A percentile compares a stretch with the other conserved stretches of the same genome.
phyloP scores from a whole-genome alignment of 2,797 vertebrate genomes.

The Euphonia xanthogaster region DNA sequence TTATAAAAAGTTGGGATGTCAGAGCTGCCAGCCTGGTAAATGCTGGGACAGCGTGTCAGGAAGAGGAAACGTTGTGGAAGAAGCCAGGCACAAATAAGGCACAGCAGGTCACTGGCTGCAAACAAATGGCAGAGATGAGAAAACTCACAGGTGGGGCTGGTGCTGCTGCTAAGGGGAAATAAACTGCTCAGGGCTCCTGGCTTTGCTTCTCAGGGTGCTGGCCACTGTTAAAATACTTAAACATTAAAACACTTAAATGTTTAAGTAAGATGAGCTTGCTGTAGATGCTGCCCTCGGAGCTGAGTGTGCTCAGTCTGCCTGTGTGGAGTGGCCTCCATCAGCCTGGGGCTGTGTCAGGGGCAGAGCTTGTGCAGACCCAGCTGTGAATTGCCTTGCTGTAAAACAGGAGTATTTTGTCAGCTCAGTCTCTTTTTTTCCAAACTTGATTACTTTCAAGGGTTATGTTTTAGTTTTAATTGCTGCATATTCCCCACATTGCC shows the following conservation, averaged over 20 bases:
- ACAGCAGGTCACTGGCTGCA: background rate
- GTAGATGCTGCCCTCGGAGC: background rate
- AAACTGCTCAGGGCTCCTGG: background rate
- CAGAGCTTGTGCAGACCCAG: background rate
- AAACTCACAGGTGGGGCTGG: background rate
- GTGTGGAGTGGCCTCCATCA: background rate
- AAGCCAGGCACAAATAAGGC: constrained; percentile 23
- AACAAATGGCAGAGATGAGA: background rate
- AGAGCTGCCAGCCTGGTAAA: constrained; percentile 19
- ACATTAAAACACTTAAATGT: background rate
- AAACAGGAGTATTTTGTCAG: fast-evolving
- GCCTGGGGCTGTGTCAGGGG: background rate
- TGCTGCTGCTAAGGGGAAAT: background rate
- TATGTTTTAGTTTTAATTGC: background rate
- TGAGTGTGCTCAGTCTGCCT: background rate
- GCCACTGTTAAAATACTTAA: background rate
- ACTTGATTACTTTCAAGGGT: background rate
- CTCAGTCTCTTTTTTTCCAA: background rate
- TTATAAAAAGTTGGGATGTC: constrained; percentile 2
- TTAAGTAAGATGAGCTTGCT: background rate
- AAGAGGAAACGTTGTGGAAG: background rate
- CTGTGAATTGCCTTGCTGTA: background rate
- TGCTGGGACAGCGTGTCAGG: constrained; percentile 10
- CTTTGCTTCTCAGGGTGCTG: background rate
- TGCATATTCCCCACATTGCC: background rate